A percentile compares a stretch with the other conserved stretches of the same genome.
Conservation (phyloP, 2,797 vertebrate species). For the Balearica regulorum region DNA sequence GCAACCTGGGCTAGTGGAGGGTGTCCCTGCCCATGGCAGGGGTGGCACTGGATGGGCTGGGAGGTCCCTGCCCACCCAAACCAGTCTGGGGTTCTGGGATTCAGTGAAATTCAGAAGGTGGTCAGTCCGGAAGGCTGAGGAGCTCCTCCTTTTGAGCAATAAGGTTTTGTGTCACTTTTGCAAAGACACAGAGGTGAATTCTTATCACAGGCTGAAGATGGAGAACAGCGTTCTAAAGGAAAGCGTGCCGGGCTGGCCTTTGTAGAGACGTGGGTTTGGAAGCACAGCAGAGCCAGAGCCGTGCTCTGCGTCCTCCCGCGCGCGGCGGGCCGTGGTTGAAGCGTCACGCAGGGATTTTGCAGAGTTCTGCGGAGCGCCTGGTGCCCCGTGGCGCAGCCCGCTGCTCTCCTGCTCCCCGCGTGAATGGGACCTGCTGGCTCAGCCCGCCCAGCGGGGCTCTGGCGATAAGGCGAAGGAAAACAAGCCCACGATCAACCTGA, state of each 20-base stretch:
- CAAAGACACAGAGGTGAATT: not conserved
- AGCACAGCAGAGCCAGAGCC: not conserved
- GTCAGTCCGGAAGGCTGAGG: not conserved
- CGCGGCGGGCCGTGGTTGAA: not conserved
- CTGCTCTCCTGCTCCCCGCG: too few relatives aligned
- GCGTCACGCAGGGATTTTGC: not conserved
- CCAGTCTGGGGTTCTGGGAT: too few relatives aligned
- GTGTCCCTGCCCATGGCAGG: too few relatives aligned
- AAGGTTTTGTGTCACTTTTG: not conserved
- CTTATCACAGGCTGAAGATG: not conserved
- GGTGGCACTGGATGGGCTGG: too few relatives aligned
- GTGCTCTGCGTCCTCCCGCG: not conserved
- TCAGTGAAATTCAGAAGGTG: not conserved
- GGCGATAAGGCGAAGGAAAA: not conserved
- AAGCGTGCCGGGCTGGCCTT: not conserved
- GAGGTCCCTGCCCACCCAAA: too few relatives aligned
- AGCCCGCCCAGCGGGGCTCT: not conserved
- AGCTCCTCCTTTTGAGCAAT: not conserved
- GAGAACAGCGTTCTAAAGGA: not conserved
- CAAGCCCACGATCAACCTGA: not conserved
- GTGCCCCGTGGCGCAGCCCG: not conserved
- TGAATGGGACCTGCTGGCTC: not conserved
- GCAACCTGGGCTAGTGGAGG: too few relatives aligned
- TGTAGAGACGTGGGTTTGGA: too few relatives aligned
- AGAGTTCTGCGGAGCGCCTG: fast-evolving